phyloP scores from a whole-genome alignment of 2,888 invertebrate genomes.

The Ochropleura leucogaster region DNA sequence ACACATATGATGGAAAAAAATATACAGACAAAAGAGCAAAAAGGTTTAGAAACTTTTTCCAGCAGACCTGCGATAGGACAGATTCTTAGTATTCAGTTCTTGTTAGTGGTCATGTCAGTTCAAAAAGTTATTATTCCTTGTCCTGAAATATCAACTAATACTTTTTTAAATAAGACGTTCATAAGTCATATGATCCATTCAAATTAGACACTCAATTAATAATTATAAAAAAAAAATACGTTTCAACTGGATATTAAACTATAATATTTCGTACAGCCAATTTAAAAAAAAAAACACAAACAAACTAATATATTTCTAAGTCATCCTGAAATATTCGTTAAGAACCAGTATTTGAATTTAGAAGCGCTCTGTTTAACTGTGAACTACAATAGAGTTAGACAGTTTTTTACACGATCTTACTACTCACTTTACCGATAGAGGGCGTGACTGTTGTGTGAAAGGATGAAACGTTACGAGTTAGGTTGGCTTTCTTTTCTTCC shows the following conservation, averaged over 20 bases:
- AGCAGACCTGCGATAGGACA: too few species aligned
- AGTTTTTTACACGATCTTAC: neutral
- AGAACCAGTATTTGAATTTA: neutral
- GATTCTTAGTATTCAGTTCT: too few species aligned
- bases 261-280: neutral
- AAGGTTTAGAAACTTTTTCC: too few species aligned
- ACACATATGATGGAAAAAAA: too few species aligned
- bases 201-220: neutral
- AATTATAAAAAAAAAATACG: neutral
- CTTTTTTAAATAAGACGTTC: too few species aligned
- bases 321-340: neutral
- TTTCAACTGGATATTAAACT: neutral
- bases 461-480: conserved; percentile 17
- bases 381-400: neutral
- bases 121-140: too few species aligned
- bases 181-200: too few species aligned
- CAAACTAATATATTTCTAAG: neutral
- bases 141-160: too few species aligned
- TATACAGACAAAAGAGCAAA: too few species aligned
- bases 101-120: too few species aligned
- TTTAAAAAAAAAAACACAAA: neutral
- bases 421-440: conserved; percentile 23
- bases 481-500: neutral
- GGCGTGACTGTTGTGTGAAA: conserved; percentile 16
- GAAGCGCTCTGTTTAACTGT: neutral